Conservation (phyloP, 2,888 invertebrate genomes). For the Tipula unca region DNA sequence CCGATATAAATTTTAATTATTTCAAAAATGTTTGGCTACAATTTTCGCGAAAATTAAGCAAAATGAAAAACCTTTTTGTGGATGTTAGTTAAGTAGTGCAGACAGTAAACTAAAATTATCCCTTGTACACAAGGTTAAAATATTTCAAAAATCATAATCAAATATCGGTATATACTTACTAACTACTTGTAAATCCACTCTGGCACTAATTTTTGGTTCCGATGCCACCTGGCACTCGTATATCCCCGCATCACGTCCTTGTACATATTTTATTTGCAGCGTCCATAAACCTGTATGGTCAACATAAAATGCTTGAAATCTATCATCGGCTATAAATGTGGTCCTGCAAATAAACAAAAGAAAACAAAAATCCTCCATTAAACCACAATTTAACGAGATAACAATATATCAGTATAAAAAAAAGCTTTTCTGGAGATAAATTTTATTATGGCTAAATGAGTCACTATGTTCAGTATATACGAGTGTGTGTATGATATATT, state of each 20-base stretch:
- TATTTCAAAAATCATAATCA: too few relatives aligned
- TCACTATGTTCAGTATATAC: not conserved
- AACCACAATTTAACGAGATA: not conserved
- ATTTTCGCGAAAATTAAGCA: too few relatives aligned
- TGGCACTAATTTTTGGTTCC: conserved; percentile 89
- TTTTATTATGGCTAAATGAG: not conserved
- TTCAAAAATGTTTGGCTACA: too few relatives aligned
- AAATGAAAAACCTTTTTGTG: too few relatives aligned
- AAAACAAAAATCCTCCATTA: not conserved
- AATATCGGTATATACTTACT: conserved; percentile 54
- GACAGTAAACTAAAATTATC: too few relatives aligned
- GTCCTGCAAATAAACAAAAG: conserved; percentile 37
- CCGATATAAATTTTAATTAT: too few relatives aligned
- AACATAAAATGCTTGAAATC: conserved; percentile 77
- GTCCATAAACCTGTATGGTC: conserved; percentile 75
- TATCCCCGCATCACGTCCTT: conserved; percentile 80
- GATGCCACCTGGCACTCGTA: conserved; percentile 94
- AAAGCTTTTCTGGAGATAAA: not conserved
- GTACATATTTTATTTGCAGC: conserved; percentile 83
- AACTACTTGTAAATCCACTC: conserved; percentile 83
- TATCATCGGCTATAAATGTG: conserved; percentile 87
- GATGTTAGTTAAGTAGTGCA: too few relatives aligned
- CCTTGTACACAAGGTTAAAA: too few relatives aligned
- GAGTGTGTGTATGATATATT: not conserved
- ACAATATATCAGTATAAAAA: not conserved